Conservation (phyloP, 1,140 invertebrate species). For the Cecropterus lyciades region DNA sequence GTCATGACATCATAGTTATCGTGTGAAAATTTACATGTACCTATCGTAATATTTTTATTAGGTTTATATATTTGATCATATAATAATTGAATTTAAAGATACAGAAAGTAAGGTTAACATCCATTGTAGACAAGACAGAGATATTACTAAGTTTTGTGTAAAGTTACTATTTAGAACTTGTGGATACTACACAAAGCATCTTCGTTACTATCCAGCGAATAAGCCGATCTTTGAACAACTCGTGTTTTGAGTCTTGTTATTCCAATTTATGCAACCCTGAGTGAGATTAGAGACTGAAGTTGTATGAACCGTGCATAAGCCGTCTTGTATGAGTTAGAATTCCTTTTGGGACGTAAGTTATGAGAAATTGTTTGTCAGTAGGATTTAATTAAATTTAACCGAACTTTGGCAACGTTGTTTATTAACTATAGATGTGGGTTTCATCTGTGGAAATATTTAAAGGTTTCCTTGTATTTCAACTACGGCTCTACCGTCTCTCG, state of each 20-base stretch:
- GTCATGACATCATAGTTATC: too few species aligned
- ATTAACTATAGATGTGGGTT: neutral
- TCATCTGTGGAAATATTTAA: too few species aligned
- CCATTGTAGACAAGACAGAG: too few species aligned
- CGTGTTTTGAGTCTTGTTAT: slow-evolving; percentile 13
- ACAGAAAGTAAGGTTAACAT: too few species aligned
- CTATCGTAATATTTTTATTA: too few species aligned
- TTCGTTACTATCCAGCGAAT: neutral
- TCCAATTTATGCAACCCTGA: slow-evolving; percentile 15
- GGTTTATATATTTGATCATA: too few species aligned
- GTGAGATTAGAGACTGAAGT: slow-evolving; percentile 5
- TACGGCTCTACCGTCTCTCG: too few species aligned
- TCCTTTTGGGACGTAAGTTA: slow-evolving; percentile 11
- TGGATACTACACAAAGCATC: neutral
- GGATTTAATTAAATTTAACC: neutral
- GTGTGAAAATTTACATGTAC: too few species aligned
- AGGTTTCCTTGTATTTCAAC: too few species aligned
- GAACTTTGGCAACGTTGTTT: neutral
- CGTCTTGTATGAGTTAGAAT: slow-evolving; percentile 14
- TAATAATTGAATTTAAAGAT: too few species aligned
- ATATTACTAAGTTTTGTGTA: too few species aligned
- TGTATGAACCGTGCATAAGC: slow-evolving; percentile 10
- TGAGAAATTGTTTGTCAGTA: slow-evolving; percentile 1
- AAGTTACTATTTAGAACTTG: neutral
- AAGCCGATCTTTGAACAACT: neutral